Evolutionary conservation across 2,797 vertebrate species (phyloP), one percentile per base, ranked within the genome.

Genomic region (Prunella strophiata): DNA sequence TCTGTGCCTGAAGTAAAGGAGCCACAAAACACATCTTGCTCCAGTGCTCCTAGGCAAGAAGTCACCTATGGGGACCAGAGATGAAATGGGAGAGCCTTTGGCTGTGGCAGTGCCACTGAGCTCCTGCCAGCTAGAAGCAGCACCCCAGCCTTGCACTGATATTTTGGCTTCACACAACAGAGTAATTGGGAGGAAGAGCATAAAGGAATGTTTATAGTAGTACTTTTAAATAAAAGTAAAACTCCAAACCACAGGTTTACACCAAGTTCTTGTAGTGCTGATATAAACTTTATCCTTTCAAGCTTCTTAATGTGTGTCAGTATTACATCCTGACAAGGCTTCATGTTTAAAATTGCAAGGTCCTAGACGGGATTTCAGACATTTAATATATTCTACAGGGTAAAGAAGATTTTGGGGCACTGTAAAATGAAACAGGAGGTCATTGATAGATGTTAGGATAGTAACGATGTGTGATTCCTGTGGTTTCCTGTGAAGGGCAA

Each of bases 361-460:
- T 86, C 43, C 22, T 62, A 62, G 62, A 55, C 62, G 75, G 58
- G 36, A 65, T 72, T 93, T 96, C 55, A 80, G 81, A 55, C 1
- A 23, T 62, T 62, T 72, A 74, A 58, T 82, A 42, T 78, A 88
- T 92, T 55, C 73, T 88, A 36, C 12, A 40, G n/a, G 51, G 66
- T 65, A 76, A 70, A 81, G 48, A 52, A 55, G 43, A 78, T 91
- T 86, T 92, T 50, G 43, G 55, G 48, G 29, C 70, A 32, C 81
- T 65, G 47, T 84, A 50, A 85, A 94, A 88, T 63, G 73, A 91
- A 89, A 78, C 79, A 96, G 82, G 70, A 92, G 57, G 72, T 91
- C 62, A 81, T 71, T 91, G 89, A 87, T 29, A 54, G 43, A 58
- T 75, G 54, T 51, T 84, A 66, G 76, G 73, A 80, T 40, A 62